Percentiles rank a stretch among this genome's conserved stretches.
These are phyloP conservation scores for Polypterus senegalus DNA, from an alignment of 2,113 vertebrate species.

Conservation along the genomic window DNA sequence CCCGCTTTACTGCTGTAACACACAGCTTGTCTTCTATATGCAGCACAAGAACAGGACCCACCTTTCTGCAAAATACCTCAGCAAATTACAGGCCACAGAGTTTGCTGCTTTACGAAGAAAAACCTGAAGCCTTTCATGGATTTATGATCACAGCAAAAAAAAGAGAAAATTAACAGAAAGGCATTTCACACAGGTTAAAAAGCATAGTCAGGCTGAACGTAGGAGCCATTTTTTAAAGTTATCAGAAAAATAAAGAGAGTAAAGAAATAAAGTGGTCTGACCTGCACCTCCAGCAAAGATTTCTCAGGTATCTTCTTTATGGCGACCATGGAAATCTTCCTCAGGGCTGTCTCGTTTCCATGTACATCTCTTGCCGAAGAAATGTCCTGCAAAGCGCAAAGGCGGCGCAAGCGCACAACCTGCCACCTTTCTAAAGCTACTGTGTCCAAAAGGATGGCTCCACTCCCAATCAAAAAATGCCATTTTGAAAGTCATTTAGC, in stretches of 20 bases:
- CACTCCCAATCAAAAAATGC: neutral
- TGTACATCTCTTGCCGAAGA: constrained; percentile 40
- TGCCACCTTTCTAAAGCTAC: constrained; percentile 54
- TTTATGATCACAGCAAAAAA: no score
- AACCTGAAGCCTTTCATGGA: no score
- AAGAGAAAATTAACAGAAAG: no score
- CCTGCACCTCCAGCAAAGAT: constrained; percentile 89
- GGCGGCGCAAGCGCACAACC: constrained; percentile 83
- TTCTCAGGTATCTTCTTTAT: constrained; percentile 80
- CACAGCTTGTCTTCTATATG: no score
- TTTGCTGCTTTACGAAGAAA: no score
- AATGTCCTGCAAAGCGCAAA: constrained; percentile 97
- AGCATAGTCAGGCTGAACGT: no score
- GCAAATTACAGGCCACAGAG: neutral
- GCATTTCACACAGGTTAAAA: no score
- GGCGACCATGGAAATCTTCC: constrained; percentile 58
- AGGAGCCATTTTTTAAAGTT: neutral
- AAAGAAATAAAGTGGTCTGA: constrained; percentile 96
- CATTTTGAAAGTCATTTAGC: constrained; percentile 18
- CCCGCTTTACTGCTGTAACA: no score
- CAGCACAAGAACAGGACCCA: no score
- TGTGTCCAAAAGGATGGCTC: constrained; percentile 37
- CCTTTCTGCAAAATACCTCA: neutral
- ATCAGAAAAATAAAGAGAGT: constrained; percentile 50
- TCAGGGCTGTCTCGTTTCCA: constrained; percentile 47